These are phyloP conservation scores for Oryzias curvinotus DNA, from an alignment of 2,113 vertebrate genomes.

Conservation along the genomic window DNA sequence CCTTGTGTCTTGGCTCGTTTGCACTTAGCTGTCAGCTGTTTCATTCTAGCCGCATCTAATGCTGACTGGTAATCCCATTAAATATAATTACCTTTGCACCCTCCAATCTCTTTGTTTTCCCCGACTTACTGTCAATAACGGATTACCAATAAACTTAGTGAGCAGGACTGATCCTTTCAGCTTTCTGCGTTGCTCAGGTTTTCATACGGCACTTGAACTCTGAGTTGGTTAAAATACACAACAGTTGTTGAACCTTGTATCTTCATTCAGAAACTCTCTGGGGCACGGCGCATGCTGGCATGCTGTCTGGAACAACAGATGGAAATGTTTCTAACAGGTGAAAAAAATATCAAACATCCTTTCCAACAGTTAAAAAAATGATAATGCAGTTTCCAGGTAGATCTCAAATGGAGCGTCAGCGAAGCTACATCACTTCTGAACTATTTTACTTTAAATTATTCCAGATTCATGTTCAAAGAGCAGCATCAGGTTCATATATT, in stretches of 20 bases:
- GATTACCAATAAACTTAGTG: constrained; percentile 52
- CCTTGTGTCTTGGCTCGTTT: background rate
- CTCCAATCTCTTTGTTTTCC: constrained; percentile 6
- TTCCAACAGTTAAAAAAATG: constrained; percentile 14
- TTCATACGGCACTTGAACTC: constrained; percentile 1
- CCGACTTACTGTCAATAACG: constrained; percentile 3
- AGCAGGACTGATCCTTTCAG: constrained; percentile 26
- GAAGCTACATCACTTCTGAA: background rate
- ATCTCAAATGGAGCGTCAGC: background rate
- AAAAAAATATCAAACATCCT: constrained; percentile 46
- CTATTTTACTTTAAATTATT: background rate
- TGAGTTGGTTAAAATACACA: constrained; percentile 30
- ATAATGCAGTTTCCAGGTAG: background rate
- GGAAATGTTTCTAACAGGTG: constrained; percentile 36
- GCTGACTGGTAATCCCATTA: constrained; percentile 32
- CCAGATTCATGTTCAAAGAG: too few relatives aligned
- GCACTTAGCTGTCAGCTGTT: background rate
- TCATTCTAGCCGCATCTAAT: constrained; percentile 15
- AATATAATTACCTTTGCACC: constrained; percentile 14
- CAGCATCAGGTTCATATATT: too few relatives aligned
- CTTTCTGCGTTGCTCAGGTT: background rate
- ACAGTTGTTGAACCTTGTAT: constrained; percentile 40
- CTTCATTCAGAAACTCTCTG: constrained; percentile 27
- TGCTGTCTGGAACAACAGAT: constrained; percentile 46
- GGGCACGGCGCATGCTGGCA: constrained; percentile 40